Evolutionary conservation across 1,140 invertebrate species (phyloP).

Genomic region (Capitella teleta): DNA sequence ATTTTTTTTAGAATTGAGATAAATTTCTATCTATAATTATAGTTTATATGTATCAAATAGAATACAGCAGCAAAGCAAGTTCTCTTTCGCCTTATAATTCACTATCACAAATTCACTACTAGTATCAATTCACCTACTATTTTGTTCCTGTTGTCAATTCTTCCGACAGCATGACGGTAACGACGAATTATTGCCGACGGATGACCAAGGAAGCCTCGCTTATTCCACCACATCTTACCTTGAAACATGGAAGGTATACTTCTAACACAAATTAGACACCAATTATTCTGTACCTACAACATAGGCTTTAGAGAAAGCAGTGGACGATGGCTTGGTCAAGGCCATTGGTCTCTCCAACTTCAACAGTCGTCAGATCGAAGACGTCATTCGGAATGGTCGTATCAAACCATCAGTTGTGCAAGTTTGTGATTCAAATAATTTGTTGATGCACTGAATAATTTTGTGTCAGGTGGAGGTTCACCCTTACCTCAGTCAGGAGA

Average conservation of each 20-base stretch:
- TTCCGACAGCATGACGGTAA: too few species aligned
- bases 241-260: constrained; percentile 5
- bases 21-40: too few species aligned
- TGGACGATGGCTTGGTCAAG: constrained; percentile 56
- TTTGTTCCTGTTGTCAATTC: too few species aligned
- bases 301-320: constrained; percentile 65
- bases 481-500: constrained; percentile 66
- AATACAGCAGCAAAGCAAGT: too few species aligned
- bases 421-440: too few species aligned
- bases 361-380: constrained; percentile 66
- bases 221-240: background rate
- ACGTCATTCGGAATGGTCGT: constrained; percentile 54
- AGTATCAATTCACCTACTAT: too few species aligned
- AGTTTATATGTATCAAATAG: too few species aligned
- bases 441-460: too few species aligned
- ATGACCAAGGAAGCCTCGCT: background rate
- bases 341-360: constrained; percentile 87
- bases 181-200: background rate
- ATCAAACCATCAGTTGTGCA: constrained; percentile 71
- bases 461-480: constrained; percentile 80
- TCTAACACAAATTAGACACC: too few species aligned
- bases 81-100: too few species aligned
- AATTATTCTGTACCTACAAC: background rate
- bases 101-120: too few species aligned
- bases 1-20: too few species aligned